Evolutionary conservation across 2,797 vertebrate genomes (phyloP).

Genomic region (Hylomyscus alleni): DNA sequence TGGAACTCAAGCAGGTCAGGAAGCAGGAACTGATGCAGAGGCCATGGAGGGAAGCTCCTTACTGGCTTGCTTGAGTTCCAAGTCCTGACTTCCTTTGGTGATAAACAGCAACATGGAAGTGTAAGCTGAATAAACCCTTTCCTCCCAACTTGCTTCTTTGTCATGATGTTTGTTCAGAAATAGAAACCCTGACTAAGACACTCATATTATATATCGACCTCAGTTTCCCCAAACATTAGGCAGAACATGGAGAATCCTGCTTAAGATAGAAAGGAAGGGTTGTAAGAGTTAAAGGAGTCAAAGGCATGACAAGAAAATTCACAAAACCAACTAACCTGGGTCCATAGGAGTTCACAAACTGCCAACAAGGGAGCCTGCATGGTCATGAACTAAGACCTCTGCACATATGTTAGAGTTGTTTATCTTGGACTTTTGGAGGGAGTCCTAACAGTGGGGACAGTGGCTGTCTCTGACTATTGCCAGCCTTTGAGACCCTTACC

Average conservation of each 20-base stretch:
- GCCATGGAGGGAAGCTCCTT: too few species aligned
- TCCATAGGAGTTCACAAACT: not conserved
- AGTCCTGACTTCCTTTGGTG: too few species aligned
- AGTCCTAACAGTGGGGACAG: not conserved
- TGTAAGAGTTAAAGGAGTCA: not conserved
- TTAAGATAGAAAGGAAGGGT: not conserved
- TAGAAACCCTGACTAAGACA: too few species aligned
- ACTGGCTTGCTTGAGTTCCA: too few species aligned
- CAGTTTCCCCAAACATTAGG: too few species aligned
- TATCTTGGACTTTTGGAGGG: not conserved
- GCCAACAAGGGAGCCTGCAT: not conserved
- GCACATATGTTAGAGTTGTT: not conserved
- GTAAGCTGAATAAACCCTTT: too few species aligned
- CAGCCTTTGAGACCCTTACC: not conserved
- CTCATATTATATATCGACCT: too few species aligned
- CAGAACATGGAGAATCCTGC: not conserved
- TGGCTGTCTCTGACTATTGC: not conserved
- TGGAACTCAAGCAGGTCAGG: too few species aligned
- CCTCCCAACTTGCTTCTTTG: too few species aligned
- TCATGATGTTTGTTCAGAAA: too few species aligned
- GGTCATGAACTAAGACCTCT: not conserved
- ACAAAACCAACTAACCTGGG: not conserved
- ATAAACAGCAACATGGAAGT: too few species aligned
- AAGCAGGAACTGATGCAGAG: too few species aligned
- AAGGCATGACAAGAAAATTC: not conserved